These are phyloP conservation scores for Ispidina picta DNA, from an alignment of 2,797 vertebrate species.

Conservation along the genomic window DNA sequence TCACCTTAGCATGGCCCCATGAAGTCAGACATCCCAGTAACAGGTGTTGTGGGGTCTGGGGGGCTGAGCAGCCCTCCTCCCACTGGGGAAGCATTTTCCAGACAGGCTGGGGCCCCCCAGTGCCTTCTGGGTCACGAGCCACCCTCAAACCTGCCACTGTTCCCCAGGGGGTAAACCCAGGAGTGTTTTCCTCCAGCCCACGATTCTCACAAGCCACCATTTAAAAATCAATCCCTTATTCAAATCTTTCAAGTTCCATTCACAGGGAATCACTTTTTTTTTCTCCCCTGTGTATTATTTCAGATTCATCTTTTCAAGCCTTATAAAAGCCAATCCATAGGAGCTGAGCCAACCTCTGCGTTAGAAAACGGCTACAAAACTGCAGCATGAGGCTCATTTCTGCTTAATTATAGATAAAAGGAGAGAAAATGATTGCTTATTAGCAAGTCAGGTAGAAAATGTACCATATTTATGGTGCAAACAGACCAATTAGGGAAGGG, in stretches of 20 bases:
- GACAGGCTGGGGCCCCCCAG: background rate
- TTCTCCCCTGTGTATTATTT: background rate
- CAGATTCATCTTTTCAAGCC: constrained; percentile 3
- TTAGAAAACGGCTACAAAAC: background rate
- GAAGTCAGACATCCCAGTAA: background rate
- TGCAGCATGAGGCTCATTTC: background rate
- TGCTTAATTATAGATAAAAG: constrained; percentile 52
- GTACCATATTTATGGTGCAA: constrained; percentile 11
- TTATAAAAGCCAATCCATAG: background rate
- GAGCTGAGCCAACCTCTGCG: background rate
- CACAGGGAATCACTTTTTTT: background rate
- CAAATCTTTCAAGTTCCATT: background rate
- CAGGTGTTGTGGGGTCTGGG: rapidly evolving
- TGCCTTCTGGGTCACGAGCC: background rate
- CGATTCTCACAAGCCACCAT: background rate
- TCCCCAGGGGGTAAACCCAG: background rate
- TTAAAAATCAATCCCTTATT: background rate
- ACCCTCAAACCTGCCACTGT: rapidly evolving
- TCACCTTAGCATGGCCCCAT: rapidly evolving
- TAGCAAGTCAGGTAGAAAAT: constrained; percentile 47
- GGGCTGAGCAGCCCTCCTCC: background rate
- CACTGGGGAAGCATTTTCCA: background rate
- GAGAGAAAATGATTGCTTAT: constrained; percentile 32
- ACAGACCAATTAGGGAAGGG: background rate
- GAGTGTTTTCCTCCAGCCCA: background rate